Evolutionary conservation across 2,888 invertebrate genomes (phyloP).

Genomic region (Tachina fera): DNA sequence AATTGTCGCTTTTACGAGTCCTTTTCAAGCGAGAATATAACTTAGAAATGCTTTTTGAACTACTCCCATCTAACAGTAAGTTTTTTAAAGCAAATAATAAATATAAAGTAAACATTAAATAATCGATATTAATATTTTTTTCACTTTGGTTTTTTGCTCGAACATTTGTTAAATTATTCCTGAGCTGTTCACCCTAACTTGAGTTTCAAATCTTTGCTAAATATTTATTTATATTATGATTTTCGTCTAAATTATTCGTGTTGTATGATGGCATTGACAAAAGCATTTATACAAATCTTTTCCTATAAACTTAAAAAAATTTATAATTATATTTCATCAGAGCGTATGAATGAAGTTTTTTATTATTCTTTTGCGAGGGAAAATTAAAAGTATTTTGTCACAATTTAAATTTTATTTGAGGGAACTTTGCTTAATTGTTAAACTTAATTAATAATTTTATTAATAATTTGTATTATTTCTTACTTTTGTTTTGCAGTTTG

Average conservation of each 20-base stretch:
- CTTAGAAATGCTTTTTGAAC: too few species aligned
- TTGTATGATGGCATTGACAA: neutral
- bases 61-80: neutral
- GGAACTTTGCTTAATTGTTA: conserved; percentile 26
- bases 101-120: neutral
- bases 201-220: conserved; percentile 57
- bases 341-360: neutral
- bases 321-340: neutral
- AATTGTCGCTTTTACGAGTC: too few species aligned
- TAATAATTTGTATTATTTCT: conserved; percentile 47
- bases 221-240: conserved; percentile 3
- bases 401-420: neutral
- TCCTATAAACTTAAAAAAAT: conserved; percentile 1
- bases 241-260: neutral
- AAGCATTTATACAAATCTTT: conserved; percentile 52
- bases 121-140: neutral
- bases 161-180: conserved; percentile 59
- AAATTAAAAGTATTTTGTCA: neutral
- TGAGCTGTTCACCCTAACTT: conserved; percentile 71
- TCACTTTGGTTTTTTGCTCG: conserved; percentile 43
- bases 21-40: too few species aligned
- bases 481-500: conserved; percentile 50
- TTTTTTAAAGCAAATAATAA: neutral
- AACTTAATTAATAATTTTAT: conserved; percentile 45
- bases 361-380: neutral